Base-by-base conservation (phyloP, 2,797 vertebrate genomes). In the Erethizon dorsatum region DNA sequence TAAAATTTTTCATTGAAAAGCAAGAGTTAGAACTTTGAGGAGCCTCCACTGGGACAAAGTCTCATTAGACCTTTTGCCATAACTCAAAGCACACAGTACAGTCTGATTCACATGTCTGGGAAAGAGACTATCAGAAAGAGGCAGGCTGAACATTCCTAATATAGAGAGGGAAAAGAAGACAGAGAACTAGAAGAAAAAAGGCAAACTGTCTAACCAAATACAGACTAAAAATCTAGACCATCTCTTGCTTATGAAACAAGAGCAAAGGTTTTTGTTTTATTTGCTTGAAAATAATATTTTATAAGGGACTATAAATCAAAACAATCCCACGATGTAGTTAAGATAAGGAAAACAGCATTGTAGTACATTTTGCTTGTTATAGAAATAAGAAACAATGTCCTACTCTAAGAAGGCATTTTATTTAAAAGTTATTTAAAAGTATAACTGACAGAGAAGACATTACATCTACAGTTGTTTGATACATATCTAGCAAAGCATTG, bases 241-340 rank as follows among this genome's bases (percentile, higher is more conserved):
- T 37, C 20, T 75, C 14, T n/a, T 82, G 41, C 31, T 78, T 92
- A 2, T 92, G 73, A 90, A 90, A 87, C 6, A 63, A 79, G 26
- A 91, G 75, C 31, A 84, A 80, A 10, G 5, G 6, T 67, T 95
- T 93, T 83, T 54, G 31, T 15, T 93, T 83, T 84, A 57, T 92
- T 93, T 89, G 6, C 33, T 87, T 92, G 69, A 82, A 92, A 67
- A 85, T 94, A 91, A 88, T 91, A 88, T 91, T 96, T 95, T 87
- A 87, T 88, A 83, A 86, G 41, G 12, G 94, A 71, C 73, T 91
- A 80, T 47, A 93, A 97, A 96, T 97, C 61, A 96, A 95, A 96
- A 93, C 56, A 89, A 77, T 93, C 26, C 31, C 12, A 94, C 93
- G 73, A 93, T 95, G 6, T 87, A 77, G 22, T 80, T 97, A 96